Conservation (phyloP, 2,113 vertebrate species). For the Glaucidium brasilianum region DNA sequence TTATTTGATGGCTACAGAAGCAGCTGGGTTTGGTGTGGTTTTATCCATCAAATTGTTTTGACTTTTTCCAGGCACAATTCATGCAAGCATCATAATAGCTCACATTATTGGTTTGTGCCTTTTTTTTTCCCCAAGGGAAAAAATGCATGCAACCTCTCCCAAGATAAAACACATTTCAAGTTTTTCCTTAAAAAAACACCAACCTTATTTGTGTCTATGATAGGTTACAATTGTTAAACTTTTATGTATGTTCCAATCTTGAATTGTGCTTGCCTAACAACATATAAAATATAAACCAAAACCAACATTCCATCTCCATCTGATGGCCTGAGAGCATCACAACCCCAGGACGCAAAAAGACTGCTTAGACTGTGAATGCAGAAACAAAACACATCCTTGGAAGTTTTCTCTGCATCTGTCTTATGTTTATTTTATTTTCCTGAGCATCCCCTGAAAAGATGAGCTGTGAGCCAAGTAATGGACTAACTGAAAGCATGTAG, state of each 20-base stretch:
- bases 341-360: not conserved
- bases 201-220: not conserved
- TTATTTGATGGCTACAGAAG: not conserved
- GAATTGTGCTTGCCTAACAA: not conserved
- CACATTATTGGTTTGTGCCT: not conserved
- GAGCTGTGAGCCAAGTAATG: slow-evolving; percentile 9
- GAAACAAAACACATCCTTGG: not conserved
- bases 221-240: not conserved
- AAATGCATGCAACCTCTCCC: not conserved
- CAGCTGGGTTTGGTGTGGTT: not conserved
- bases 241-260: not conserved
- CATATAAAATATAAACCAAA: not conserved
- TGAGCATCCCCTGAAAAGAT: not conserved
- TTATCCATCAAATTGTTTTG: not conserved
- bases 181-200: not conserved
- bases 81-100: not conserved
- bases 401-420: slow-evolving; percentile 28
- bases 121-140: not conserved
- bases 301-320: not conserved
- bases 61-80: not conserved
- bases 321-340: not conserved
- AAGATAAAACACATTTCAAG: not conserved
- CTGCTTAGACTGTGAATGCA: not conserved
- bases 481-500: not conserved
- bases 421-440: slow-evolving; percentile 44